These are phyloP conservation scores for Asteroscopus sphinx DNA, from an alignment of 2,888 invertebrate species.

Conservation along the genomic window DNA sequence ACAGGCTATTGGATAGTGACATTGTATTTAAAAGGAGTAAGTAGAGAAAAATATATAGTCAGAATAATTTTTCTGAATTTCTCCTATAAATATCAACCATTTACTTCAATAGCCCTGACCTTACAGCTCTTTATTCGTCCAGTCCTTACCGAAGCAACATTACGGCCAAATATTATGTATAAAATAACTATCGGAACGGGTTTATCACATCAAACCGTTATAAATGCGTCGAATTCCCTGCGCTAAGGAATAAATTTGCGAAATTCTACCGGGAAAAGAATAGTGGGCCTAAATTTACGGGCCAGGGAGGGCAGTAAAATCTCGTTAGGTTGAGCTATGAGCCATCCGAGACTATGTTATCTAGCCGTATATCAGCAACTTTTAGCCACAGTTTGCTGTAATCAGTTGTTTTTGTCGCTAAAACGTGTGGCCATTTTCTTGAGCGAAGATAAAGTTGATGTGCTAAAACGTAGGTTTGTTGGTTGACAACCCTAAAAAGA, in stretches of 20 bases:
- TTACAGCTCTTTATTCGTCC: neutral
- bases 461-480: constrained; percentile 37
- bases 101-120: neutral
- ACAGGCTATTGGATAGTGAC: too few species aligned
- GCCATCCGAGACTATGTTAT: constrained; percentile 77
- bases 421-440: constrained; percentile 19
- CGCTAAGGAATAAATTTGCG: constrained; percentile 81
- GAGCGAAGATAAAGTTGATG: constrained; percentile 40
- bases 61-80: too few species aligned
- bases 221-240: constrained; percentile 56
- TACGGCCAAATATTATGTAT: constrained; percentile 46
- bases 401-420: constrained; percentile 45
- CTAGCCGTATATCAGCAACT: constrained; percentile 64
- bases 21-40: too few species aligned
- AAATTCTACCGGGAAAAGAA: constrained; percentile 85
- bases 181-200: constrained; percentile 44
- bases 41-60: too few species aligned
- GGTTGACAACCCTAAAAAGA: neutral
- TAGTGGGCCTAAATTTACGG: constrained; percentile 86
- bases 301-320: constrained; percentile 82
- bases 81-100: neutral
- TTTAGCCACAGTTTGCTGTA: constrained; percentile 56
- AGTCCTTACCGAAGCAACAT: constrained; percentile 25
- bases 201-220: constrained; percentile 59
- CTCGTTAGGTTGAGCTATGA: constrained; percentile 87